Percentiles rank a stretch among this genome's conserved stretches.
These are phyloP conservation scores for Shargacucullia verbasci DNA, from an alignment of 2,888 invertebrate genomes.

Conservation along the genomic window DNA sequence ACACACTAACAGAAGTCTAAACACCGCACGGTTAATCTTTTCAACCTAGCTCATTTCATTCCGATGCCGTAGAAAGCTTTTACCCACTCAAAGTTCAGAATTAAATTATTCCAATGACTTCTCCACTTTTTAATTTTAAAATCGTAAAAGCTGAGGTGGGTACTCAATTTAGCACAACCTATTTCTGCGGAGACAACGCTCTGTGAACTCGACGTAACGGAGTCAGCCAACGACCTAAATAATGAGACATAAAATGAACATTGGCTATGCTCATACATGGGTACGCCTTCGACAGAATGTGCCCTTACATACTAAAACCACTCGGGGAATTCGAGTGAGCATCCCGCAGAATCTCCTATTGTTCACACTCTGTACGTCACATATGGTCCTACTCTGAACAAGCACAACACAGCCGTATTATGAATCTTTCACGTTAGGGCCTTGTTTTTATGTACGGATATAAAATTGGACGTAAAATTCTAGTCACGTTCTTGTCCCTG, in stretches of 20 bases:
- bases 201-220: constrained; percentile 49
- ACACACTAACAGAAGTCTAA: background rate
- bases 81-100: constrained; percentile 4
- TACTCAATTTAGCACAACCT: constrained; percentile 26
- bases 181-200: constrained; percentile 28
- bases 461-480: constrained; percentile 84
- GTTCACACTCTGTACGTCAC: constrained; percentile 34
- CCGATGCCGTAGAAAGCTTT: constrained; percentile 16
- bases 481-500: constrained; percentile 74
- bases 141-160: constrained; percentile 1
- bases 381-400: constrained; percentile 57
- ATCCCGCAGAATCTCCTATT: constrained; percentile 24
- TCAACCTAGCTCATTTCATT: constrained; percentile 28
- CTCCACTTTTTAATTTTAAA: background rate
- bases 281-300: constrained; percentile 50
- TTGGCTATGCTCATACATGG: constrained; percentile 52
- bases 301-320: constrained; percentile 50
- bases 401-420: constrained; percentile 64
- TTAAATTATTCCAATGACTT: constrained; percentile 16
- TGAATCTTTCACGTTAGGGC: constrained; percentile 79
- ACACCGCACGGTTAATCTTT: constrained; percentile 6
- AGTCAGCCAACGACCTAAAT: constrained; percentile 70
- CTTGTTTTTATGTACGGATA: constrained; percentile 78
- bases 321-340: constrained; percentile 5
- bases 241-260: constrained; percentile 72